Base-by-base conservation (phyloP, 37 sponge, comb jelly and placozoan species). In the Beroe forskalii region DNA sequence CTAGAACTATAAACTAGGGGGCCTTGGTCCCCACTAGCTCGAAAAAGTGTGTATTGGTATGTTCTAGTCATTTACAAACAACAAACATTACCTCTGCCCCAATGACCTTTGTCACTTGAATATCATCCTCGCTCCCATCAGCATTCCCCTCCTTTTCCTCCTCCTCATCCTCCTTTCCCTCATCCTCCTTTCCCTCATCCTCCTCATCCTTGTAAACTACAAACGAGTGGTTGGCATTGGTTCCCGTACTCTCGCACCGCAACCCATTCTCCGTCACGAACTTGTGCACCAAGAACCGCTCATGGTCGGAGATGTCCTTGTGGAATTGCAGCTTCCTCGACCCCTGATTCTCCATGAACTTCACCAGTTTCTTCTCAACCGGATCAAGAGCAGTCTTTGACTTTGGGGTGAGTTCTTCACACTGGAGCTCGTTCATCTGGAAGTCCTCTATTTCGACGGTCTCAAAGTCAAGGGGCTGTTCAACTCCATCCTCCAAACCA, bases 161-260 rank as follows among this genome's bases (percentile, higher is more conserved):
- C 60, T 55, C 14, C 17, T 19, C 17, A 55, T 55, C 17, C 17
- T 55, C 60, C 17, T 55, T 17, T 19, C 60, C 60, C 9, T 55
- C 60, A 17, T 17, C 60, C 60, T 19, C 17, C 60, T 55, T 55
- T 17, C 17, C 60, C 17, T 55, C 60, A 27, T 63, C 66, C 17
- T 63, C 66, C 3, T 24, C 27, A 63, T 63, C 66, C 19, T 69
- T 69, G 17, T 35, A 14, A 2, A 69, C 72, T 1, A 69, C 72
- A 35, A 69, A 69, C 17, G 27, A 2, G 32, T 69, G 72, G 32
- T 69, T 36, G 14, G 9, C 38, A 35, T 69, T 69, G 38, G 6
- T 69, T 14, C 72, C 72, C 27, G 72, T 69, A 32, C 72, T 69
- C 72, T 69, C 72, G 32, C 72, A 69, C 2, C 19, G 28, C 35